These are phyloP conservation scores for Ptycholaimellus sp. DNA, from an alignment of 2,888 invertebrate genomes.

Conservation along the genomic window DNA sequence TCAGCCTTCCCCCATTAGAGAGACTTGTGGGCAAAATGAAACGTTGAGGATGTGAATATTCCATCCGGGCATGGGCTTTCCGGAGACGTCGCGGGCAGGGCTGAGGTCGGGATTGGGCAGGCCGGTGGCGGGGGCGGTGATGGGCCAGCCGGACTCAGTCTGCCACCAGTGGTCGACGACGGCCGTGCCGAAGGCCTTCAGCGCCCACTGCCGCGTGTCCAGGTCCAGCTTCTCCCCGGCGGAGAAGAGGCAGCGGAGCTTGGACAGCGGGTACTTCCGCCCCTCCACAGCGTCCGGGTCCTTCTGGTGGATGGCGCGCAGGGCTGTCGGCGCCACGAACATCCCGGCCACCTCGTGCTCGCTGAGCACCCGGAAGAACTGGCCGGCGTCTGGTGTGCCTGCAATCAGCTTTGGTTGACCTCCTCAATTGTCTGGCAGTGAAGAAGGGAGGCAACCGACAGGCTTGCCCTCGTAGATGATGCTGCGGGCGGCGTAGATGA, in stretches of 20 bases:
- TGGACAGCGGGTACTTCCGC: slow-evolving; percentile 41
- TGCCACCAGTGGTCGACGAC: slow-evolving; percentile 88
- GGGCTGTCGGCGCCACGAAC: slow-evolving; percentile 70
- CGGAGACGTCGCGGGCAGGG: slow-evolving; percentile 49
- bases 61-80: slow-evolving; percentile 66
- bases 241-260: slow-evolving; percentile 39
- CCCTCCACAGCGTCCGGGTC: slow-evolving; percentile 40
- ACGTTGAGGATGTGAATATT: slow-evolving; percentile 38
- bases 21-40: too few relatives aligned
- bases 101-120: slow-evolving; percentile 41
- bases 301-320: slow-evolving; percentile 55
- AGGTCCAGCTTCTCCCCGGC: slow-evolving; percentile 81
- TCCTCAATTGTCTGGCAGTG: too few relatives aligned
- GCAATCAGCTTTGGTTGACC: too few relatives aligned
- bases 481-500: slow-evolving; percentile 39
- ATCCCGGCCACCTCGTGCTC: slow-evolving; percentile 59
- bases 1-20: too few relatives aligned
- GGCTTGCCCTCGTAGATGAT: slow-evolving; percentile 49
- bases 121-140: slow-evolving; percentile 58
- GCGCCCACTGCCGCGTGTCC: slow-evolving; percentile 57
- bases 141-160: slow-evolving; percentile 72
- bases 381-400: slow-evolving; percentile 72
- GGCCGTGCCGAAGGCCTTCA: slow-evolving; percentile 37
- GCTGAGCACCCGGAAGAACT: slow-evolving; percentile 64
- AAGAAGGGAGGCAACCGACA: too few relatives aligned